Base-by-base conservation (phyloP, 2,888 invertebrate genomes). In the Stramonita haemastoma region DNA sequence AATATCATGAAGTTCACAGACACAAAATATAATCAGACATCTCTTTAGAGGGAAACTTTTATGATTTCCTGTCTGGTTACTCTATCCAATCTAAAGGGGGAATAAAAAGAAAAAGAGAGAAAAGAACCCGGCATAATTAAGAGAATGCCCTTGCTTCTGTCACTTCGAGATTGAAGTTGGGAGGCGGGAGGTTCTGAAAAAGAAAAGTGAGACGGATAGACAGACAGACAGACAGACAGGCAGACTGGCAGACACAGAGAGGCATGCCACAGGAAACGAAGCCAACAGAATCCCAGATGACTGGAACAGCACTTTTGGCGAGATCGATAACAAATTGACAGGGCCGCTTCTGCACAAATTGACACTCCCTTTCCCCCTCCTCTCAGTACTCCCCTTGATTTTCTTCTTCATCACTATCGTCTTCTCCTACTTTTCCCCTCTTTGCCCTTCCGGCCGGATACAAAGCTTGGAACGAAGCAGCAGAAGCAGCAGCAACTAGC, bases 251-350 rank as follows among this genome's bases (percentile, higher is more conserved):
- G 29, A 22, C 77, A 66, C 6, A 66, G 66, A 66, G 66, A 66
- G 66, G 66, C 26, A 66, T 66, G 66, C 19, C 26, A 46, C 46
- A 46, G 46, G 46, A 46, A 46, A 46, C 46, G 46, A 46, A 46
- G 46, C 46, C 46, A 46, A 46, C 46, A 46, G 46, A 46, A 46
- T 46, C 46, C 46, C 46, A 46, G 46, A 46, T 46, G 46, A 46
- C 46, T 46, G 46, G 46, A 46, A 46, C 46, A 46, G 46, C 46
- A 46, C 46, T 46, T 46, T 46, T 46, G 46, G 4, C 46, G 46
- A 32, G 77, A 77, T 77, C 77, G 77, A 77, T 77, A 32, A 32
- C 77, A 77, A 77, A 77, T 77, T 77, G 77, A 32, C 77, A 77
- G 77, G 77, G 77, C 77, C 29, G 32, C 32, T 73, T 77, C 77